Conservation (phyloP, 1,140 invertebrate species). For the Phocides pigmalion region DNA sequence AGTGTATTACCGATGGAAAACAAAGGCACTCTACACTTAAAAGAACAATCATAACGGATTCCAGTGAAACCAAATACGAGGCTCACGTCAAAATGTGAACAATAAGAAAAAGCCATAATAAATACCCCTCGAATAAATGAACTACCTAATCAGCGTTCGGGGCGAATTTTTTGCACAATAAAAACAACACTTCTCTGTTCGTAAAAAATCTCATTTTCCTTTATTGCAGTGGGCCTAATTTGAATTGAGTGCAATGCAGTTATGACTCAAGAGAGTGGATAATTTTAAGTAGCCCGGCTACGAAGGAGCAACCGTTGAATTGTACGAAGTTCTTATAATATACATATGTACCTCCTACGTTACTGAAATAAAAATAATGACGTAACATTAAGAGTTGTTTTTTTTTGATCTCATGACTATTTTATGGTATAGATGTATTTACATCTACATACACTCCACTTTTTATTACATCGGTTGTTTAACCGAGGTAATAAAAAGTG, state of each 20-base stretch:
- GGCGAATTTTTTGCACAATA: constrained; percentile 67
- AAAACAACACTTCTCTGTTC: constrained; percentile 77
- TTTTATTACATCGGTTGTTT: no score
- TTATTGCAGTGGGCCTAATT: constrained; percentile 80
- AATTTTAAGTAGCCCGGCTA: constrained; percentile 75
- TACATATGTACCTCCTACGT: background rate
- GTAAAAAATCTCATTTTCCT: constrained; percentile 81
- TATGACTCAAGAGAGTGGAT: constrained; percentile 81
- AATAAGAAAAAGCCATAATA: constrained; percentile 68
- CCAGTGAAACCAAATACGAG: constrained; percentile 20
- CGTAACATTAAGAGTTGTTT: constrained; percentile 5
- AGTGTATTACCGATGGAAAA: no score
- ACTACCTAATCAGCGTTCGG: constrained; percentile 73
- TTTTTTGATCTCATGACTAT: no score
- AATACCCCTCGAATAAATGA: constrained; percentile 74
- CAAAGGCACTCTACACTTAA: background rate
- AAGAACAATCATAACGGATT: constrained; percentile 16
- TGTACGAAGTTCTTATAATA: constrained; percentile 10
- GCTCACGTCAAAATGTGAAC: constrained; percentile 34
- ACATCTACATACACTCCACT: no score
- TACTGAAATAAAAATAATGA: constrained; percentile 5
- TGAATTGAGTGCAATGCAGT: constrained; percentile 82
- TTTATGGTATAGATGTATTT: no score
- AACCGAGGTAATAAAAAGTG: no score
- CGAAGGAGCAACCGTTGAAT: constrained; percentile 53